Evolutionary conservation across 2,888 invertebrate species (phyloP).

Genomic region (Timema cristinae): DNA sequence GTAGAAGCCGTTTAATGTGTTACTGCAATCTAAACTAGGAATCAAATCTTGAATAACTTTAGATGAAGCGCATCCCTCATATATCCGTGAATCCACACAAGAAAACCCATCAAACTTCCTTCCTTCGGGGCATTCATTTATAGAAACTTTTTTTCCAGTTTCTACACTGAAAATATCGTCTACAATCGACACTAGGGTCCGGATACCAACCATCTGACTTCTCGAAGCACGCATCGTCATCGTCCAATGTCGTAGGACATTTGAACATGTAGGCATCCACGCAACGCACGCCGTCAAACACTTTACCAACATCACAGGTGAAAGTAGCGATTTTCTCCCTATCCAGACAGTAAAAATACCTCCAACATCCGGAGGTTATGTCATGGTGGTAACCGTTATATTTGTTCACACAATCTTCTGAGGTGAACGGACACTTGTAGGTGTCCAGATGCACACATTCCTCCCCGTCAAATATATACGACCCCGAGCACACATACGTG

Average conservation of each 20-base stretch:
- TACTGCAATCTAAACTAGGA: conserved; percentile 40
- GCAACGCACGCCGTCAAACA: conserved; percentile 57
- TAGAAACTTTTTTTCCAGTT: conserved; percentile 32
- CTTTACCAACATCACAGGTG: conserved; percentile 54
- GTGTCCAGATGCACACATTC: conserved; percentile 47
- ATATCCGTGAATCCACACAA: conserved; percentile 32
- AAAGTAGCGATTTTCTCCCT: conserved; percentile 53
- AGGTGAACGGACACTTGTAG: conserved; percentile 44
- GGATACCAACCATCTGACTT: conserved; percentile 39
- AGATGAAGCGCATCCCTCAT: conserved; percentile 33
- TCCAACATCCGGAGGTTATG: conserved; percentile 51
- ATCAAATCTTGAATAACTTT: conserved; percentile 2
- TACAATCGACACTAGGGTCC: conserved; percentile 36
- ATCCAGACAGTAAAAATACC: conserved; percentile 57
- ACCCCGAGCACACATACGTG: conserved; percentile 54
- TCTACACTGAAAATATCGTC: conserved; percentile 37
- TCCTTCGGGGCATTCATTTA: conserved; percentile 36
- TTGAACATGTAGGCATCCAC: conserved; percentile 46
- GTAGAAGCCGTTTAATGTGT: conserved; percentile 52
- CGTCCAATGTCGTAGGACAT: conserved; percentile 44
- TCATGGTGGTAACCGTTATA: conserved; percentile 57
- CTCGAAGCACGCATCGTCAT: conserved; percentile 34
- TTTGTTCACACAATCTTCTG: conserved; percentile 50
- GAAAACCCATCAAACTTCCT: conserved; percentile 39
- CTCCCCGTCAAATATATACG: conserved; percentile 53